Evolutionary conservation across 2,888 invertebrate species (phyloP).

Genomic region (Ctenicera cuprea): DNA sequence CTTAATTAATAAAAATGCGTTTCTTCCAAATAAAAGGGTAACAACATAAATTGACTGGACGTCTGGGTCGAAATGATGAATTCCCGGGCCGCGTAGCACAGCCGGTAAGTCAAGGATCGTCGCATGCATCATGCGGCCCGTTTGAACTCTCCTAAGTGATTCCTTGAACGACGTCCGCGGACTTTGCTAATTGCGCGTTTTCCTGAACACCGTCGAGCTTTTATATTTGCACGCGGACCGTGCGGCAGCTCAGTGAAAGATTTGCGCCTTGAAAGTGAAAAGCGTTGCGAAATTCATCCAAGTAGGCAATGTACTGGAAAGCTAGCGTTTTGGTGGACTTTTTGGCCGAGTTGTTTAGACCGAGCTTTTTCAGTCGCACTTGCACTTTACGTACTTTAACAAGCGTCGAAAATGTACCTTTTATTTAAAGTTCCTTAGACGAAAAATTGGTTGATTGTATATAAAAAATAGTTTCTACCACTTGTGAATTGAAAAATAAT

Average conservation of each 20-base stretch:
- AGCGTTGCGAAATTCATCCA: slow-evolving; percentile 16
- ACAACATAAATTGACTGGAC: slow-evolving; percentile 34
- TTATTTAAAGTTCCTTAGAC: too few relatives aligned
- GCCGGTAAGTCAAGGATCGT: slow-evolving; percentile 42
- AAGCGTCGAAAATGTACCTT: too few relatives aligned
- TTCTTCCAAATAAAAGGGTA: too few relatives aligned
- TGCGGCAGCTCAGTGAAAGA: slow-evolving; percentile 20
- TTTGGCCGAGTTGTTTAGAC: too few relatives aligned
- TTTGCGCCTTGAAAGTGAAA: slow-evolving; percentile 38
- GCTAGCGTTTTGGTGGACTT: neutral
- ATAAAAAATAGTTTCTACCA: too few relatives aligned
- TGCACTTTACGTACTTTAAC: too few relatives aligned
- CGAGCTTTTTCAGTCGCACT: too few relatives aligned
- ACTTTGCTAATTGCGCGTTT: slow-evolving; percentile 52
- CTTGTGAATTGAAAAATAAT: too few relatives aligned
- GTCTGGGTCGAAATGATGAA: slow-evolving; percentile 41
- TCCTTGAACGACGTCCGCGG: slow-evolving; percentile 50
- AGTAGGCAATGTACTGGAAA: slow-evolving; percentile 29
- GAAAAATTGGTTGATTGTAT: too few relatives aligned
- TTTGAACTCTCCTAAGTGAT: slow-evolving; percentile 53
- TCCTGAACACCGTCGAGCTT: slow-evolving; percentile 34
- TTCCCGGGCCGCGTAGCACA: slow-evolving; percentile 35
- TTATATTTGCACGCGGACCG: slow-evolving; percentile 38
- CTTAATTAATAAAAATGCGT: too few relatives aligned
- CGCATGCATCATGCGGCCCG: slow-evolving; percentile 52